Base-by-base conservation (phyloP, 2,888 invertebrate species). In the Lobophora halterata region DNA sequence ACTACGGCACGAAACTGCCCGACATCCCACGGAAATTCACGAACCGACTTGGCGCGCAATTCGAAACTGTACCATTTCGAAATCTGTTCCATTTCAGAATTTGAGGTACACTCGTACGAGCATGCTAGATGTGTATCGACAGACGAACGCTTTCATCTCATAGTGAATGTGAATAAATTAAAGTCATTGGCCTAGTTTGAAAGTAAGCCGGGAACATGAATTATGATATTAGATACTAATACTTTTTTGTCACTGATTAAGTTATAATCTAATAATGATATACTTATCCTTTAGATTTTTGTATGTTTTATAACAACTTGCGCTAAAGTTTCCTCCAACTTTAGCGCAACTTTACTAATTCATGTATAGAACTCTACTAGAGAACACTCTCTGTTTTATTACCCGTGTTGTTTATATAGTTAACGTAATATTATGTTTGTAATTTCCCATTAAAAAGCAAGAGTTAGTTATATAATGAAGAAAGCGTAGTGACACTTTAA, bases 401-500 rank as follows among this genome's bases (percentile, higher is more conserved):
- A 14, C 36, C 12, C 14, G 7, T 38, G 21, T 26, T 37, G 31
- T 31, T 31, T 31, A 28, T 27, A 36, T 20, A 29, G 32, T 30
- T 24, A 33, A 34, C 17, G 28, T 20, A 23, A 32, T 23, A 11
- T 23, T 31, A 41, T 40, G 21, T 46, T 43, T 35, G 45, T 33
- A 34, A 63, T 61, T 67, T 67, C 59, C 40, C 56, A 59, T 55
- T 56, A 39, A 69, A 71, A 73, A 76, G 65, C 66, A 73, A 72
- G 74, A 75, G 70, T 65, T 49, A 53, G 47, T 83, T 79, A 76
- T 61, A 58, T 71, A 82, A 83, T 55, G 41, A 49, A 65, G 75
- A 75, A 76, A 74, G 76, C 61, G 58, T 55, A 55, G 73, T 80
- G 79, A 78, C 79, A 80, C 79, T 82, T 74, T 75, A 81, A 77